Base-by-base conservation (phyloP, 2,888 invertebrate genomes). In the Phortica okadai region DNA sequence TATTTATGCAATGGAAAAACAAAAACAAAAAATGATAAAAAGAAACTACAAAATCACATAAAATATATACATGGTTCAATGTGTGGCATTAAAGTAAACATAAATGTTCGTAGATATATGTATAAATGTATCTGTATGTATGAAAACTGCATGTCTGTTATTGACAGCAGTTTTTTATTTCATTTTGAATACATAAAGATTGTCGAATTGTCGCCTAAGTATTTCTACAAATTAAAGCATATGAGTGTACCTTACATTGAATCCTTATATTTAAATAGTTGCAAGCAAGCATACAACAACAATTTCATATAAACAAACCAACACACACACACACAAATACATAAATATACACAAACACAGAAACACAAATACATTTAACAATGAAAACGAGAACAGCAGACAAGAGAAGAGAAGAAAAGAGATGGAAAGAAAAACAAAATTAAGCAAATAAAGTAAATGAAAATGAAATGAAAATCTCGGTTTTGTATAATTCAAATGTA, bases 1-100 rank as follows among this genome's bases (percentile, higher is more conserved):
- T 79, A 80, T 79, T 80, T 80, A 80, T 80, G 75, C 80, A 80
- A 59, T 11, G 64, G 33, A 73, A 74, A 64, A 73, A 33, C 62
- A 62, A 64, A 79, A 78, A 44, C 45, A 44, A 50, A 54, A 78
- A 45, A 41, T 50, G 58, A 42, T 54, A 72, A 45, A 58, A 77
- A 79, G 75, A 76, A 81, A 77, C 66, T 77, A 72, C 74, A 67
- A 76, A 59, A 75, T 58, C 6, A 64, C 62, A 66, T 42, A 73
- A 74, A 54, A 54, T 44, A 66, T 56, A 42, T 74, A 59, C 41
- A 70, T 72, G 21, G 70, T 72, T 72, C 62, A 72, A 33, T 73
- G 73, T 73, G 59, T 64, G 41, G 76, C 21, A 16, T 16, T 59
- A 4, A 59, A 59, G 21, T 7, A 25, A 16, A 25, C 10, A 62